Evolutionary conservation across 2,888 invertebrate species (phyloP), one percentile per base, ranked within the genome.

Genomic region (Cheilosia urbana): DNA sequence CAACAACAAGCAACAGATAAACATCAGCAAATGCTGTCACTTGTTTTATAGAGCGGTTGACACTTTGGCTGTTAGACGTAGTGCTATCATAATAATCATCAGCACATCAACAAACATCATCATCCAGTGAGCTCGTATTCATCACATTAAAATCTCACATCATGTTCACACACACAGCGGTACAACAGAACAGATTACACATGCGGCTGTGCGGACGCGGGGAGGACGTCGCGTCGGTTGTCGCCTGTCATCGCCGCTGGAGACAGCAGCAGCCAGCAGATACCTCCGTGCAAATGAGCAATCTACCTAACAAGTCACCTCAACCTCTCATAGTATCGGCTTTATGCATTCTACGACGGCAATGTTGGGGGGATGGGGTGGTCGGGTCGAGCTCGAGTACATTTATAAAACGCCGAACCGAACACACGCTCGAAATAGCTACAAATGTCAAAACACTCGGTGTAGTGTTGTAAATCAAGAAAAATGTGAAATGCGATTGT

Each of bases 401-500:
- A 1, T 21, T 2, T 47, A 62, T 55, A 66, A 72, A 78, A 77
- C 65, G 60, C 65, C 42, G 19, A 63, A 81, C 65, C 42, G n/a
- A 63, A 76, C 45, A 68, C 63, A 75, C 63, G 57, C 73, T 63
- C 45, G 40, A 73, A 73, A 83, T 73, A 75, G 65, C 69, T 75
- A 80, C 84, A 75, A 84, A 73, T 84, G 80, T 80, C 84, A 80
- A 75, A 78, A 83, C 62, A 73, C 68, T 73, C 68, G 63, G 79
- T 45, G 40, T 66, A 69, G 63, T 65, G 69, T 69, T 75, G 80
- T 84, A 84, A 84, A 84, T 84, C 84, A 84, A 80, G 65, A 79
- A 69, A 80, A 83, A 78, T 79, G 62, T 79, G 69, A 84, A 80
- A 80, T 75, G 75, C 80, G 80, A 80, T 84, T 84, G 84, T 84